Conservation (phyloP, 2,888 invertebrate species). For the Melieria crassipennis region DNA sequence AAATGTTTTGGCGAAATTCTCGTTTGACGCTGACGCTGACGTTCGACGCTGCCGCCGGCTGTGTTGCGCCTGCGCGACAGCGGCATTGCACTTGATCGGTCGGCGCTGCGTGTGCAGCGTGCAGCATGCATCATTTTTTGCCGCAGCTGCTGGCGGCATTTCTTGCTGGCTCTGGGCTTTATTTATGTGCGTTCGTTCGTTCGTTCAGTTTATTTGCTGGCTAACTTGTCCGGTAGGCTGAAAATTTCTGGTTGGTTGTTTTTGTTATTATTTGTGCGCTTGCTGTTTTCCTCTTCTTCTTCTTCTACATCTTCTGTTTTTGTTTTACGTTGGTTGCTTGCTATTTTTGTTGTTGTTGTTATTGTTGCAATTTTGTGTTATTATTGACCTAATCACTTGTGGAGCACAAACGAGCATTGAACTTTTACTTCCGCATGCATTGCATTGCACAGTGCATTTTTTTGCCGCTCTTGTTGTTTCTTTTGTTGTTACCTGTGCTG, state of each 20-base stretch:
- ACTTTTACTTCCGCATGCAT: slow-evolving; percentile 66
- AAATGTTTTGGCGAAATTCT: no score
- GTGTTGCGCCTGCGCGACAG: neutral
- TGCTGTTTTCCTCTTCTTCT: neutral
- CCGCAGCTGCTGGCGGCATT: slow-evolving; percentile 16
- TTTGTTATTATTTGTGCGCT: neutral
- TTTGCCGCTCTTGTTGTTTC: slow-evolving; percentile 1
- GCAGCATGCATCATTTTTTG: slow-evolving; percentile 18
- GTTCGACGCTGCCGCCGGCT: no score
- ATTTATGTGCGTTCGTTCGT: slow-evolving; percentile 1
- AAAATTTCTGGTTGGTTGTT: slow-evolving; percentile 6
- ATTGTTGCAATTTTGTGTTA: slow-evolving; percentile 58
- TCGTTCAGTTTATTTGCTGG: slow-evolving; percentile 6
- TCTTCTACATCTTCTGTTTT: slow-evolving; percentile 29
- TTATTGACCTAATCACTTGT: slow-evolving; percentile 67
- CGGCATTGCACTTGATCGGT: slow-evolving; percentile 28
- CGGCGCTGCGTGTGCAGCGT: slow-evolving; percentile 18
- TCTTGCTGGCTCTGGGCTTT: slow-evolving; percentile 1
- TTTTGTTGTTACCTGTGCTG: slow-evolving; percentile 7
- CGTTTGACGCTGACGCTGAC: no score
- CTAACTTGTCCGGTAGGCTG: slow-evolving; percentile 7
- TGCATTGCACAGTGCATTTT: slow-evolving; percentile 41
- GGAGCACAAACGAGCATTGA: slow-evolving; percentile 66
- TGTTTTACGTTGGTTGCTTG: slow-evolving; percentile 22
- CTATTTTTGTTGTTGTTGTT: slow-evolving; percentile 34